Evolutionary conservation across 1,140 invertebrate species (phyloP), one percentile per base, ranked within the genome.

Genomic region (Eupristina koningsbergeri): DNA sequence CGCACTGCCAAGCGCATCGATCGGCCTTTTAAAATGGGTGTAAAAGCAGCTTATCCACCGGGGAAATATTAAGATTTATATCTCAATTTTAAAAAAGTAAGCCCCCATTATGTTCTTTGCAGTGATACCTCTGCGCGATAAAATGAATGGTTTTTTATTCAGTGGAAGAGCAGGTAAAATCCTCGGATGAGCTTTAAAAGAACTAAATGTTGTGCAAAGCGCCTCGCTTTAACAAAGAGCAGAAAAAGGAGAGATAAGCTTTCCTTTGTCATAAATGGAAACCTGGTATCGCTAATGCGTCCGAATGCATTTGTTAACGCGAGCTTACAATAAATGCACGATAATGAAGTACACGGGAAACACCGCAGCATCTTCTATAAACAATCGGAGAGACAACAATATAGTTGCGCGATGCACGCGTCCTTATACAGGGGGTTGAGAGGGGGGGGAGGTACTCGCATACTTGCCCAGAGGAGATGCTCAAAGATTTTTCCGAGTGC

Each of bases 401-500:
- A n/a, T n/a, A n/a, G 47, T 61, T 61, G 53, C 73, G 47, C 75
- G 50, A 39, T 39, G 0, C 22, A 19, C 34, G 31, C 53, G 2
- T 22, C 47, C 75, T 77, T 58, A 58, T 77, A 77, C 61, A 47
- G 22, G 47, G 47, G 73, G n/a, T n/a, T n/a, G n/a, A n/a, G n/a
- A n/a, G n/a, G 22, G 47, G 47, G 73, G n/a, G n/a, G n/a, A n/a
- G 29, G n/a, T 26, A 67, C 64, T 67, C 22, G 58, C 73, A 41
- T 73, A 73, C 69, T 3, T 41, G 26, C 36, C 13, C 69, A 22
- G n/a, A 15, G 29, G 69, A 22, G 73, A 53, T 53, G 45, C 45
- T 29, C 9, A 22, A 8, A 31, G 50, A 61, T 77, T 61, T 34
- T 26, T n/a, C 34, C 15, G 0, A 67, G 34, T 67, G 26, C 36